Evolutionary conservation across 64 coral and sea anemone species (phyloP).

Genomic region (Actinia tenebrosa): DNA sequence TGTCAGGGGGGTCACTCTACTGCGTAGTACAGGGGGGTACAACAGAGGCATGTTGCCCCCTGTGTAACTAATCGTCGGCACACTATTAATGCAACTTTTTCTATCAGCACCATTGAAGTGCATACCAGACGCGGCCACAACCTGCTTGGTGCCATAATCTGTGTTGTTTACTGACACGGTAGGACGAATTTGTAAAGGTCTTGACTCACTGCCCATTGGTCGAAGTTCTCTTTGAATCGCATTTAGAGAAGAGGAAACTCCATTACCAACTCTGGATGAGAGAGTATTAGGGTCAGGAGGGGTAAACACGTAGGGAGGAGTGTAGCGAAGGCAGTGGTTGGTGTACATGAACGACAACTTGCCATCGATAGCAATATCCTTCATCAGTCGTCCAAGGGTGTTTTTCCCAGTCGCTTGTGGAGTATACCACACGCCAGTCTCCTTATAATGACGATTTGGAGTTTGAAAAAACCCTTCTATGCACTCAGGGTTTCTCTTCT

Average conservation of each 20-base stretch:
- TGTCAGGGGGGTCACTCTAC: neutral
- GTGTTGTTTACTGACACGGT: neutral
- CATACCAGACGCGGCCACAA: neutral
- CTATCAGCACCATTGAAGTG: neutral
- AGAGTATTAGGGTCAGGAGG: neutral
- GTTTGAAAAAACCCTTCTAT: slow-evolving; percentile 64
- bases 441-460: slow-evolving; percentile 64
- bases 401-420: slow-evolving; percentile 66
- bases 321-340: slow-evolving; percentile 67
- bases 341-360: slow-evolving; percentile 48
- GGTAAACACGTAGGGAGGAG: slow-evolving; percentile 58
- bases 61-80: too few relatives aligned
- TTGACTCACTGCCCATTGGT: neutral
- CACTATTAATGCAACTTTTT: neutral
- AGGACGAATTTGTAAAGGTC: neutral
- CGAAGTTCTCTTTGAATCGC: neutral
- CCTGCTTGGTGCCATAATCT: neutral
- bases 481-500: slow-evolving; percentile 32
- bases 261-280: neutral
- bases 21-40: neutral
- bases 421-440: slow-evolving; percentile 72
- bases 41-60: neutral
- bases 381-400: slow-evolving; percentile 51
- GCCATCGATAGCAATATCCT: slow-evolving; percentile 70
- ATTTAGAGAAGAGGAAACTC: neutral